phyloP scores from a whole-genome alignment of 2,888 invertebrate genomes.

The Ceraclea dissimilis region DNA sequence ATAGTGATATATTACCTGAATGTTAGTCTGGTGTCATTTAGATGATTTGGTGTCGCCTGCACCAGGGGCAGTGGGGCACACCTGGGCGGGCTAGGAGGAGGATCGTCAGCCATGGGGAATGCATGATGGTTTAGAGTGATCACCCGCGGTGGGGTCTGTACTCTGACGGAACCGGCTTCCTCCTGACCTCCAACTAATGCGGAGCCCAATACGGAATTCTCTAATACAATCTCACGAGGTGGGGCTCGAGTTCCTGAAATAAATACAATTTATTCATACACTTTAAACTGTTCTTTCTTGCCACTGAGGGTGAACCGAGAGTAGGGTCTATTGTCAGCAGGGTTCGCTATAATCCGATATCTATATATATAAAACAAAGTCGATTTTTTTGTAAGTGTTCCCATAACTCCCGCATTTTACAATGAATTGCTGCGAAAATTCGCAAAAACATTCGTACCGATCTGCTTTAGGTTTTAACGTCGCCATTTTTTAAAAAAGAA shows the following conservation, averaged over 20 bases:
- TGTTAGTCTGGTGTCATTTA: conserved; percentile 20
- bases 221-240: conserved; percentile 79
- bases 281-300: not conserved
- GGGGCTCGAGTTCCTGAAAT: conserved; percentile 69
- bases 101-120: conserved; percentile 63
- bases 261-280: conserved; percentile 15
- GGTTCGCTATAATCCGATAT: no score
- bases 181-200: conserved; percentile 35
- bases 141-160: conserved; percentile 82
- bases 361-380: no score
- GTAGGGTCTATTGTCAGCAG: no score
- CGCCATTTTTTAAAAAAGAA: no score
- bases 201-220: conserved; percentile 65
- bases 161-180: conserved; percentile 64
- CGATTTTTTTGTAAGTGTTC: no score
- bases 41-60: conserved; percentile 12
- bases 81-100: conserved; percentile 30
- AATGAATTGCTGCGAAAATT: no score
- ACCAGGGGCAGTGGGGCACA: conserved; percentile 13
- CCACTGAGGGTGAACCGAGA: no score
- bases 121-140: conserved; percentile 81
- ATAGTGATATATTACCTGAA: conserved; percentile 20
- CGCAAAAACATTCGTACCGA: no score
- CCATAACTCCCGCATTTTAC: no score
- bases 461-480: no score